phyloP scores from a whole-genome alignment of 2,797 vertebrate genomes.

The Lophius americanus region DNA sequence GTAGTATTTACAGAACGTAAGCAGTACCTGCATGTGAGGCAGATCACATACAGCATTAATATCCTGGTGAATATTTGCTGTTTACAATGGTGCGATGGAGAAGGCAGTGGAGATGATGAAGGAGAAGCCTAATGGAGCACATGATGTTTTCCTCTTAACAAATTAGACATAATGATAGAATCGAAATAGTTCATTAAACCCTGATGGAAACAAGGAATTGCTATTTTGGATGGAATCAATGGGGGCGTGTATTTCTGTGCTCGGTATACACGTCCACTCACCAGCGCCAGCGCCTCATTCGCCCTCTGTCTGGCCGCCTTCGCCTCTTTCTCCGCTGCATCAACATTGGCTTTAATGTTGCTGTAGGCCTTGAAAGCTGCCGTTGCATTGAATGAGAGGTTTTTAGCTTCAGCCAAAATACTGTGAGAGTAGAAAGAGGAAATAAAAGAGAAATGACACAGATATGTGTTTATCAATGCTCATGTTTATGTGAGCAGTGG shows the following conservation, averaged over 20 bases:
- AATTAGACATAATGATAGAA: conserved; percentile 5
- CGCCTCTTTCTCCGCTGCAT: conserved; percentile 90
- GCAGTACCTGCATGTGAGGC: conserved; percentile 2
- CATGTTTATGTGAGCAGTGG: too few relatives aligned
- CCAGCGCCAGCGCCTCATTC: conserved; percentile 87
- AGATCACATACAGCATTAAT: not conserved
- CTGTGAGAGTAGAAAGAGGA: conserved; percentile 69
- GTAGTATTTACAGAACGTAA: conserved; percentile 14
- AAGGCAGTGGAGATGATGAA: not conserved
- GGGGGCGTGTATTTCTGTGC: conserved; percentile 4
- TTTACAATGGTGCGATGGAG: not conserved
- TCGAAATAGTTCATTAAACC: not conserved
- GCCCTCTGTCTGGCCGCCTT: conserved; percentile 87
- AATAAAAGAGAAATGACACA: not conserved
- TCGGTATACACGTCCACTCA: conserved; percentile 71
- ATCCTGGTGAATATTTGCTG: not conserved
- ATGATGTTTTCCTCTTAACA: not conserved
- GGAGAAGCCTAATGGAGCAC: not conserved
- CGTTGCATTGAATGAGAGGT: conserved; percentile 96
- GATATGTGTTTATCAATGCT: too few relatives aligned
- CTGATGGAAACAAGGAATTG: not conserved
- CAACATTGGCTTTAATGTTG: conserved; percentile 92
- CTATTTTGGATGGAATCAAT: not conserved
- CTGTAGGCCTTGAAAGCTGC: conserved; percentile 95
- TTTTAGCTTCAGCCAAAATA: conserved; percentile 95